A percentile compares a stretch with the other conserved stretches of the same genome.
Conservation (phyloP, 2,113 vertebrate species). For the Tragelaphus scriptus region DNA sequence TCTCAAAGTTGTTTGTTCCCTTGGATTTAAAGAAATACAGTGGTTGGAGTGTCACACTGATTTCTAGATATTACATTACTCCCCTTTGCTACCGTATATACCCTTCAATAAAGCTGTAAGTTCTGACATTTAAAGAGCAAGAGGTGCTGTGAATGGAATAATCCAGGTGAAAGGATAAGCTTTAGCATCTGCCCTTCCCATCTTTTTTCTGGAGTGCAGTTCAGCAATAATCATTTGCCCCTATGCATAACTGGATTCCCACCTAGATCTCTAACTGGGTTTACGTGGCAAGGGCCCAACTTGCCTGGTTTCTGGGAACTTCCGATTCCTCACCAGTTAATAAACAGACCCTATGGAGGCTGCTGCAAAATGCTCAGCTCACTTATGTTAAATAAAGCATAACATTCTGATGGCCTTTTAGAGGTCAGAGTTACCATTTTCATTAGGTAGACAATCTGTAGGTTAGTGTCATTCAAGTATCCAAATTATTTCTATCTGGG, state of each 20-base stretch:
- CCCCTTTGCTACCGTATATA: neutral
- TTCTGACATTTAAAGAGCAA: neutral
- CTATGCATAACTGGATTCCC: accelerated
- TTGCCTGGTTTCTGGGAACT: neutral
- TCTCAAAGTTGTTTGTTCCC: neutral
- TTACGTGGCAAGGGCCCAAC: accelerated
- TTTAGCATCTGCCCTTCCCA: accelerated
- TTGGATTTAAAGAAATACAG: neutral
- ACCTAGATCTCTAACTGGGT: neutral
- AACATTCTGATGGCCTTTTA: neutral
- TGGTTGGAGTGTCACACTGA: neutral
- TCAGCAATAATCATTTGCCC: neutral
- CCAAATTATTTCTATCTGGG: neutral
- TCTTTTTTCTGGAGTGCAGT: neutral
- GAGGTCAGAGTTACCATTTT: neutral
- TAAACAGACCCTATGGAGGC: neutral
- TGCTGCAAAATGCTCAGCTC: neutral
- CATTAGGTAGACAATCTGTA: neutral
- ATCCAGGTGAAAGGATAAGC: neutral
- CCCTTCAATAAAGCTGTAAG: neutral
- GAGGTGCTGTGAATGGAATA: neutral
- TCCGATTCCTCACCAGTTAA: neutral
- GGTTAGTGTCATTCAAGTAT: neutral
- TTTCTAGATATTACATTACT: neutral
- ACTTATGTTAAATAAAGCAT: neutral